These are phyloP conservation scores for Formica selysi DNA, from an alignment of 1,140 invertebrate species.

Conservation along the genomic window DNA sequence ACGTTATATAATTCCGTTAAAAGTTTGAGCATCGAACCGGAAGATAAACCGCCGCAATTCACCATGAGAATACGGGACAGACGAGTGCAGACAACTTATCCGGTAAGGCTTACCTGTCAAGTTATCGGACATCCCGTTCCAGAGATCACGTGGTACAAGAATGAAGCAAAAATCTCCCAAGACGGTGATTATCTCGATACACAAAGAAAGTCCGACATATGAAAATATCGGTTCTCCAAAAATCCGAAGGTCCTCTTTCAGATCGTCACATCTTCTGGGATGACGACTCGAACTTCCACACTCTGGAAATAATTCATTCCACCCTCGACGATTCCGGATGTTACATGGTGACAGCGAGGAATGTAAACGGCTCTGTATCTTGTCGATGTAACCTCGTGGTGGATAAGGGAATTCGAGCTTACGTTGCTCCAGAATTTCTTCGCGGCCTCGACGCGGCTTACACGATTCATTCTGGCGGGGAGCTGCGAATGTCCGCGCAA, in stretches of 20 bases:
- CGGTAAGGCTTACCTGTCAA: conserved; percentile 95
- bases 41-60: conserved; percentile 91
- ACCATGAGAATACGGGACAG: conserved; percentile 95
- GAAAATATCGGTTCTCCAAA: neutral
- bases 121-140: conserved; percentile 92
- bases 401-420: conserved; percentile 93
- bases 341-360: conserved; percentile 93
- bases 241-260: conserved; percentile 73
- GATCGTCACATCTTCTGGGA: conserved; percentile 88
- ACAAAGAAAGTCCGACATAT: neutral
- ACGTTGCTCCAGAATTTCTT: conserved; percentile 92
- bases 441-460: conserved; percentile 89
- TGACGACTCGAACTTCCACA: conserved; percentile 92
- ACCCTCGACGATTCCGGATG: conserved; percentile 92
- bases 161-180: conserved; percentile 88
- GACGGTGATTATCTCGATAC: conserved; percentile 84
- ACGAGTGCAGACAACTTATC: conserved; percentile 93
- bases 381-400: conserved; percentile 94
- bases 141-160: conserved; percentile 92
- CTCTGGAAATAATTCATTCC: conserved; percentile 93
- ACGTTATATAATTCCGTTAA: conserved; percentile 30
- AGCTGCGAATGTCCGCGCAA: conserved; percentile 90
- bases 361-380: conserved; percentile 93
- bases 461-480: conserved; percentile 87
- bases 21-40: conserved; percentile 65